Evolutionary conservation across 2,113 vertebrate species (phyloP).

Genomic region (Zapus hudsonius): DNA sequence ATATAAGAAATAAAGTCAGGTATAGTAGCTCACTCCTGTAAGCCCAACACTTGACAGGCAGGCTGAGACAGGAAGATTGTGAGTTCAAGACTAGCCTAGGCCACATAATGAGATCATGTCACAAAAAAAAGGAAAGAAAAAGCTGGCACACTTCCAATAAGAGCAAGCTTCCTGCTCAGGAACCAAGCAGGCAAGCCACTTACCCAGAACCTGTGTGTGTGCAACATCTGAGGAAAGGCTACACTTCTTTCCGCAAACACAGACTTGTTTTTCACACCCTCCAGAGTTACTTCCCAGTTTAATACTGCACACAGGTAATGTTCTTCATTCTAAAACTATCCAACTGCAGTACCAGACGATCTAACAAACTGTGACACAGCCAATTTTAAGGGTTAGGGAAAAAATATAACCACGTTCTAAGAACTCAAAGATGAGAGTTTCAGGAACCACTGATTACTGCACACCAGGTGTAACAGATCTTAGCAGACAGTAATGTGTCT

Average conservation of each 20-base stretch:
- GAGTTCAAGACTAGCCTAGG: neutral
- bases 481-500: too few species aligned
- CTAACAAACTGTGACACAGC: neutral
- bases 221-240: neutral
- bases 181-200: neutral
- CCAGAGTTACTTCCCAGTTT: neutral
- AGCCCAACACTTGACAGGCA: neutral
- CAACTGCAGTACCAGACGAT: neutral
- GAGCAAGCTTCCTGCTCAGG: neutral
- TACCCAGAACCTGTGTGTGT: neutral
- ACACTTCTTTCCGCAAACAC: neutral
- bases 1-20: neutral
- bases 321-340: neutral
- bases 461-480: too few species aligned
- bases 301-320: neutral
- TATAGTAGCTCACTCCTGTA: neutral
- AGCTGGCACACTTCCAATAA: neutral
- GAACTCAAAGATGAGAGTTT: neutral
- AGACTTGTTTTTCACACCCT: too few species aligned
- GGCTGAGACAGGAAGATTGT: too few species aligned
- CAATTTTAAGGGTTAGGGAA: neutral
- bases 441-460: too few species aligned
- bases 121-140: neutral
- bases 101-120: neutral
- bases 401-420: neutral